A percentile compares a stretch with the other conserved stretches of the same genome.
These are phyloP conservation scores for Steromphala cineraria DNA, from an alignment of 2,888 invertebrate species.

Conservation along the genomic window DNA sequence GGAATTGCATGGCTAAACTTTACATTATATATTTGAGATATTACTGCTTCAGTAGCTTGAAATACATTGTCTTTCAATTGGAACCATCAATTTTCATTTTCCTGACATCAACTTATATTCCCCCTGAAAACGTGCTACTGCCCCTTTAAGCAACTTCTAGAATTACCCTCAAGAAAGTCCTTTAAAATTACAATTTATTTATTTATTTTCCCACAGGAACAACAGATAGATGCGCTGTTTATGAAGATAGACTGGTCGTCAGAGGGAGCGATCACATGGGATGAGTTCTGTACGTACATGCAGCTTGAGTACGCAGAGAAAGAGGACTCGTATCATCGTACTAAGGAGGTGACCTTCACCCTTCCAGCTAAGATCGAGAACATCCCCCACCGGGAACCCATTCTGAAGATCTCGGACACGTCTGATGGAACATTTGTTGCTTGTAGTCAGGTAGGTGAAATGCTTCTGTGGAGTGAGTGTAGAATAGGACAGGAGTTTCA, in stretches of 20 bases:
- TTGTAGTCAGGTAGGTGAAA: conserved; percentile 65
- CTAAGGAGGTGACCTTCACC: conserved; percentile 72
- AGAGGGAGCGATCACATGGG: conserved; percentile 74
- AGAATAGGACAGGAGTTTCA: too few relatives aligned
- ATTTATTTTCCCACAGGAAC: conserved; percentile 53
- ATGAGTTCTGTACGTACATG: conserved; percentile 76
- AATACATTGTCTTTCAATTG: too few relatives aligned
- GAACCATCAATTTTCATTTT: too few relatives aligned
- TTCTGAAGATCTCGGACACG: conserved; percentile 71
- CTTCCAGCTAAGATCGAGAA: conserved; percentile 72
- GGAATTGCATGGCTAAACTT: too few relatives aligned
- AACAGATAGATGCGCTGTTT: conserved; percentile 73
- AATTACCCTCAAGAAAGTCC: too few relatives aligned
- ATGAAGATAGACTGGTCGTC: conserved; percentile 76
- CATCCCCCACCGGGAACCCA: conserved; percentile 72
- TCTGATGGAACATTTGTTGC: conserved; percentile 73
- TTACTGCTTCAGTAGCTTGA: too few relatives aligned
- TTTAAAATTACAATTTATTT: not conserved
- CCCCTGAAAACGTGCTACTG: too few relatives aligned
- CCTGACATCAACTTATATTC: too few relatives aligned
- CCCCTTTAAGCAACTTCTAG: too few relatives aligned
- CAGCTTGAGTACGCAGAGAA: conserved; percentile 75
- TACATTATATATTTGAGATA: too few relatives aligned
- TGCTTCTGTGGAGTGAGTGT: not conserved
- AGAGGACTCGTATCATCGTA: conserved; percentile 72